Evolutionary conservation across 2,113 vertebrate genomes (phyloP), one percentile per base, ranked within the genome.

Genomic region (Blennius ocellaris): DNA sequence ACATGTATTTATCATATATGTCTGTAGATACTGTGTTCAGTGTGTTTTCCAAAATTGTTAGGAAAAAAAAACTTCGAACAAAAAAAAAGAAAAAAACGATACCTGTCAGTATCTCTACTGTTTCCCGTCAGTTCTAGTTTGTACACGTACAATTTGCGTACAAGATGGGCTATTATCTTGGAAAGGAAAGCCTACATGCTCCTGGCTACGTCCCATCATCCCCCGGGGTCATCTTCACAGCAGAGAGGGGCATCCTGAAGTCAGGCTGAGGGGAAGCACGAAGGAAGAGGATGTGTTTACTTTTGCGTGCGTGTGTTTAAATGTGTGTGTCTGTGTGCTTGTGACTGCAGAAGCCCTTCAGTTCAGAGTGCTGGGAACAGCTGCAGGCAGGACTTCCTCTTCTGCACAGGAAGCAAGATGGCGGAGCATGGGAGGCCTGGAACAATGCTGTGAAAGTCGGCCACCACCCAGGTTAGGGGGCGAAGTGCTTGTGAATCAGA

Each of bases 391-490:
- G 87, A 92, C 85, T 93, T 93, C 91, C 92, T 91, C 82, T 77
- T 58, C 77, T 75, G 83, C 44, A 85, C 78, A 87, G 88, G 90
- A 93, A 93, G 88, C 87, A 92, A 92, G 75, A 93, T 92, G 89
- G 88, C 59, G 39, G 74, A 53, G 65, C 55, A 83, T 60, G 72
- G 84, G 56, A 84, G 83, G 64, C 55, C 57, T 69, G 86, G 82
- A 93, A 93, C 92, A 93, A 93, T 93, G 84, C 89, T 93, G 92
- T 92, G 92, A 93, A 92, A 93, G 70, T 86, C 80, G 55, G 90
- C 82, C 89, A 77, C 83, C 90, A 84, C 90, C 92, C 92, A 92
- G 88, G 88, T 92, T 85, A 90, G 75, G 47, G 77, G 78, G 84
- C 47, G 54, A 78, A 68, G 68, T 12, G 65, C 76, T 84, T 71